phyloP scores from a whole-genome alignment of 2,888 invertebrate species.

The Conomelus anceps region DNA sequence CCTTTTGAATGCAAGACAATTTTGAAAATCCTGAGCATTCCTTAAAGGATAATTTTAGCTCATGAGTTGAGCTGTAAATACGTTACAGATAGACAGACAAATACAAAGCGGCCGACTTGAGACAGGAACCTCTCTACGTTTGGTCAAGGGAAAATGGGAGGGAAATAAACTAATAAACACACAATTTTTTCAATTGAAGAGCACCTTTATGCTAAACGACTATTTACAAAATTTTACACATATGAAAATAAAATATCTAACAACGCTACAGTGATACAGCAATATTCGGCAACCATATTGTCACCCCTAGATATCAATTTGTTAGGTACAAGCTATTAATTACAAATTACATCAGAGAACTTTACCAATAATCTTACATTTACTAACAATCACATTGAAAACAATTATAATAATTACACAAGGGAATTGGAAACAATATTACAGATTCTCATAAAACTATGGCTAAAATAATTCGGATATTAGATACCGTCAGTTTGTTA shows the following conservation, averaged over 20 bases:
- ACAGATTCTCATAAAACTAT: background rate
- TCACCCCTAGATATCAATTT: background rate
- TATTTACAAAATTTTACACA: background rate
- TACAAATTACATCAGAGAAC: background rate
- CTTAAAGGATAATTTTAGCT: too few species aligned
- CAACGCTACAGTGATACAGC: background rate
- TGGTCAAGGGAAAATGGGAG: too few species aligned
- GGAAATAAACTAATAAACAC: background rate
- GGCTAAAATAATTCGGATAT: background rate
- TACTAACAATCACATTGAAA: slow-evolving; percentile 9
- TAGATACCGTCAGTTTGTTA: too few species aligned
- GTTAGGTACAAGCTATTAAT: background rate
- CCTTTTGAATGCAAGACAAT: too few species aligned
- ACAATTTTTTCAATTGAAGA: background rate
- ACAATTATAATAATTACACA: slow-evolving; percentile 2
- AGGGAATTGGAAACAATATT: background rate
- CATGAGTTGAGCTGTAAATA: too few species aligned
- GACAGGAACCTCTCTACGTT: too few species aligned
- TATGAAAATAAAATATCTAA: background rate
- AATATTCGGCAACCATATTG: background rate
- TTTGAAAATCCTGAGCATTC: too few species aligned
- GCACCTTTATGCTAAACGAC: background rate
- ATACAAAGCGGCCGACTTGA: too few species aligned
- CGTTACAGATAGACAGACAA: too few species aligned
- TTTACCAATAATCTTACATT: background rate